These are phyloP conservation scores for Pao palembangensis DNA, from an alignment of 2,113 vertebrate genomes.

Conservation along the genomic window DNA sequence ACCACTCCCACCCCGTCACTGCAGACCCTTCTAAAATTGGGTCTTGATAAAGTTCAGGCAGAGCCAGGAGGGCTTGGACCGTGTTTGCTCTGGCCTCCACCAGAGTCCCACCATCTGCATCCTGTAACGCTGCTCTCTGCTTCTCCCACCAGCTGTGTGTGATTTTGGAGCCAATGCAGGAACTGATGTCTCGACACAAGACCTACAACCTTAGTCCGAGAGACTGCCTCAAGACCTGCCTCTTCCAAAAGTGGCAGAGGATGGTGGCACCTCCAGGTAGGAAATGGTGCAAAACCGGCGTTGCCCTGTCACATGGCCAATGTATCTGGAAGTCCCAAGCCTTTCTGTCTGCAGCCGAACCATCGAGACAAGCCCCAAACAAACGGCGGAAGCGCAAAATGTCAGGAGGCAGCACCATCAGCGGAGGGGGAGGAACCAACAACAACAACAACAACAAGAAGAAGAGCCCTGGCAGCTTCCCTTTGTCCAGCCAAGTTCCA, in stretches of 20 bases:
- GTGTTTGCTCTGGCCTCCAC: no score
- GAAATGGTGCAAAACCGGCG: neutral
- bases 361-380: conserved; percentile 91
- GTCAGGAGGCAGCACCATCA: conserved; percentile 97
- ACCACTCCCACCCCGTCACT: no score
- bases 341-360: conserved; percentile 79
- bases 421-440: conserved; percentile 86
- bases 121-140: neutral
- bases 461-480: conserved; percentile 96
- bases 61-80: no score
- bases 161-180: conserved; percentile 99
- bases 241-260: conserved; percentile 99
- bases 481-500: conserved; percentile 98
- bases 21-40: no score
- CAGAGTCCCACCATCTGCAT: no score
- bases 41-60: no score
- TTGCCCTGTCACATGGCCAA: neutral
- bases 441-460: conserved; percentile 99
- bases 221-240: conserved; percentile 98
- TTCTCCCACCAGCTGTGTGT: conserved; percentile 87
- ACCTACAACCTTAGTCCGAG: conserved; percentile 98
- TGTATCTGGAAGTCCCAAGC: no score
- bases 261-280: conserved; percentile 97
- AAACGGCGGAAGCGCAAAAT: conserved; percentile 98
- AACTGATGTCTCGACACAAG: conserved; percentile 99